A percentile compares a stretch with the other conserved stretches of the same genome.
Evolutionary conservation across 2,888 invertebrate species (phyloP).

Genomic region (Ischnus inquisitorius): DNA sequence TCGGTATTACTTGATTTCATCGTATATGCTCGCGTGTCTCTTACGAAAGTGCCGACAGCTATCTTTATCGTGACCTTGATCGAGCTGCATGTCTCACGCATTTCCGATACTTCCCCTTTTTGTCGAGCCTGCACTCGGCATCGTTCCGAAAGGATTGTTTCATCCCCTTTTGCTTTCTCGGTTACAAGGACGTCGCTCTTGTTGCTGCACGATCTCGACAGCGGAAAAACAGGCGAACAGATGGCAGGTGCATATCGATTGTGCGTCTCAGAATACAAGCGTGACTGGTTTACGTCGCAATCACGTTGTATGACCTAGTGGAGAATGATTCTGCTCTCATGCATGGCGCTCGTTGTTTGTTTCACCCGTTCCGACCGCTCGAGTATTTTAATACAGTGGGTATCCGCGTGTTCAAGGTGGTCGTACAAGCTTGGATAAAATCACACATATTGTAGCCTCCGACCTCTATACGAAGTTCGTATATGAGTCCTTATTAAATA

Average conservation of each 20-base stretch:
- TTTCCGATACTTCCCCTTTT: slow-evolving; percentile 34
- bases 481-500: slow-evolving; percentile 5
- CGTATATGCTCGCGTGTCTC: background rate
- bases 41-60: background rate
- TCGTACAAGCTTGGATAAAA: background rate
- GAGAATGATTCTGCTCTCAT: slow-evolving; percentile 45
- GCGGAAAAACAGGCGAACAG: slow-evolving; percentile 46
- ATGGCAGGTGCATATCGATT: slow-evolving; percentile 63
- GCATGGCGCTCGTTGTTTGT: slow-evolving; percentile 34
- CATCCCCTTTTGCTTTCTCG: slow-evolving; percentile 42
- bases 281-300: slow-evolving; percentile 20
- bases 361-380: slow-evolving; percentile 1
- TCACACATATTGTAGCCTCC: background rate
- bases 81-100: slow-evolving; percentile 18
- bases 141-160: slow-evolving; percentile 45
- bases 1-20: slow-evolving; percentile 41
- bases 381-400: background rate
- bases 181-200: slow-evolving; percentile 46
- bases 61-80: slow-evolving; percentile 53
- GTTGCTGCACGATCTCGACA: slow-evolving; percentile 17
- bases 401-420: slow-evolving; percentile 1
- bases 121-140: slow-evolving; percentile 3
- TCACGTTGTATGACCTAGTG: slow-evolving; percentile 23
- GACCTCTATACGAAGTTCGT: background rate
- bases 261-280: slow-evolving; percentile 38